These are phyloP conservation scores for Suillia variegata DNA, from an alignment of 2,888 invertebrate species.

Conservation along the genomic window DNA sequence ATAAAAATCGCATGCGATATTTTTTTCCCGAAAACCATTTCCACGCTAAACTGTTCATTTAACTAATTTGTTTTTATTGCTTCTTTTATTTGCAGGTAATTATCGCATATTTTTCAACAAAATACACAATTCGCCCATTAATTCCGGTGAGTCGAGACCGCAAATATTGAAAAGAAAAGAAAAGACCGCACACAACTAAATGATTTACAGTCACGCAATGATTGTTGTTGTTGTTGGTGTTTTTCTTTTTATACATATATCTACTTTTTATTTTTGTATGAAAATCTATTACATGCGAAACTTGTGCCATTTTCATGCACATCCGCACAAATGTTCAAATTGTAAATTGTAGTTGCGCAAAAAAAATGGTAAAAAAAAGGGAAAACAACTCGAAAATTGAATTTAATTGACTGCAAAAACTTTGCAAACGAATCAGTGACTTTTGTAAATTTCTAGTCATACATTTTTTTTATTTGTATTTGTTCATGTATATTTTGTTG, in stretches of 20 bases:
- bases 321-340: constrained; percentile 11
- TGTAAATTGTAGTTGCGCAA: not conserved
- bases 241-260: too few relatives aligned
- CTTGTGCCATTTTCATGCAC: constrained; percentile 11
- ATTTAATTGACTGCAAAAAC: constrained; percentile 41
- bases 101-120: not conserved
- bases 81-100: constrained; percentile 13
- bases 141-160: not conserved
- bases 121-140: not conserved
- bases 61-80: too few relatives aligned
- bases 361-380: constrained; percentile 15
- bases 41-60: too few relatives aligned
- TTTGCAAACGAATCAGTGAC: constrained; percentile 13
- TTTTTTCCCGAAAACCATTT: too few relatives aligned
- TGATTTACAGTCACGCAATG: constrained; percentile 1
- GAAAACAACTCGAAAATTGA: constrained; percentile 29
- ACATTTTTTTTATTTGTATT: not conserved
- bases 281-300: not conserved
- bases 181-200: not conserved
- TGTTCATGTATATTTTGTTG: constrained; percentile 10
- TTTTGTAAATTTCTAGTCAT: not conserved
- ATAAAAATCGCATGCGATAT: too few relatives aligned
- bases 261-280: too few relatives aligned
- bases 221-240: too few relatives aligned
- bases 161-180: not conserved